Evolutionary conservation across 1,140 invertebrate species (phyloP).

Genomic region (Musca vetustissima): DNA sequence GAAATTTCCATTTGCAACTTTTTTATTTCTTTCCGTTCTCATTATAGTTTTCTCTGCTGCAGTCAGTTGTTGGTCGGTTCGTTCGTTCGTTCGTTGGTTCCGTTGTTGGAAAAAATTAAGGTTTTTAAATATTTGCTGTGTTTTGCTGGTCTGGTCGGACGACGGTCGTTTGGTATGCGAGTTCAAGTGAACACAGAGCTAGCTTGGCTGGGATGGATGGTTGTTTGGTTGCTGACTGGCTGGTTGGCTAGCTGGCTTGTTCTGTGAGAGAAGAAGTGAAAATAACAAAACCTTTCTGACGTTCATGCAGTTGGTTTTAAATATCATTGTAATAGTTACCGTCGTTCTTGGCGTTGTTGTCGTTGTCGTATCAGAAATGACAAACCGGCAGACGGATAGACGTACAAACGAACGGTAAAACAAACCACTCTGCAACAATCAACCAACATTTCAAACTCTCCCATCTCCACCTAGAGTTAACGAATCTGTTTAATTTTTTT

Average conservation of each 20-base stretch:
- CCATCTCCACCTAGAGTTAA: neutral
- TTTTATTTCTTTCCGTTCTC: conserved; percentile 3
- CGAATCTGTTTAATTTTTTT: too few species aligned
- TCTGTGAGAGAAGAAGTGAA: conserved; percentile 13
- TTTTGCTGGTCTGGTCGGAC: neutral
- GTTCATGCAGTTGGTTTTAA: too few species aligned
- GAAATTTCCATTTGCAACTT: conserved; percentile 27
- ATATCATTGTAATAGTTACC: too few species aligned
- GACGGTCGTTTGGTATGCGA: neutral
- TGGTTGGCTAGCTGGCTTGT: neutral
- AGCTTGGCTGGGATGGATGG: neutral
- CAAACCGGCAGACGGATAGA: too few species aligned
- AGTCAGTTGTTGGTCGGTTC: conserved; percentile 4
- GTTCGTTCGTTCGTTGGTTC: too few species aligned
- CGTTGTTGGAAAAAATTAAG: conserved; percentile 16
- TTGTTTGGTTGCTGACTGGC: neutral
- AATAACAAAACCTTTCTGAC: conserved; percentile 10
- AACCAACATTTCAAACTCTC: conserved; percentile 5
- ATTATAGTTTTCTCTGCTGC: neutral
- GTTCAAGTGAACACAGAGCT: neutral
- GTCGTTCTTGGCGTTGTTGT: too few species aligned
- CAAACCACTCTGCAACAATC: conserved; percentile 14
- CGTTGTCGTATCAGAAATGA: too few species aligned
- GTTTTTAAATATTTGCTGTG: neutral
- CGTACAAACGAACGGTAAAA: neutral